Conservation (phyloP, 37 sponge, comb jelly and placozoan species). For the Spongilla lacustris region DNA sequence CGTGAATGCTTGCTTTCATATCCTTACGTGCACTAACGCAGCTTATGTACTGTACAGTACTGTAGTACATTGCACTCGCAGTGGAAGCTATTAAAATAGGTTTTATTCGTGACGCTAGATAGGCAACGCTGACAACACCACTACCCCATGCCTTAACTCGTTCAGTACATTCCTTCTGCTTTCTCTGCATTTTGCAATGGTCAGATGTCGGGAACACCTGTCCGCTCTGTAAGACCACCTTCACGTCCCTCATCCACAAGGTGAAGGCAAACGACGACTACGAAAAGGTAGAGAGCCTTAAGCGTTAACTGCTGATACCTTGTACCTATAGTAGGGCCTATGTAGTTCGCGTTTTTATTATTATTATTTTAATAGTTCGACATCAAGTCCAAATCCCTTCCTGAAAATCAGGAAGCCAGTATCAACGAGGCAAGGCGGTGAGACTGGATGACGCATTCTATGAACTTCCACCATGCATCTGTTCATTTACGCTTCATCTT, state of each 20-base stretch:
- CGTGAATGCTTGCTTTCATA: slow-evolving; percentile 79
- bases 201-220: slow-evolving; percentile 77
- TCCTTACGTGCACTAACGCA: slow-evolving; percentile 34
- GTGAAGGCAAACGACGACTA: slow-evolving; percentile 65
- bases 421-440: slow-evolving; percentile 36
- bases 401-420: slow-evolving; percentile 6
- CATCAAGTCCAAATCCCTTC: slow-evolving; percentile 2
- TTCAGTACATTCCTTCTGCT: slow-evolving; percentile 77
- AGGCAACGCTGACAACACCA: not conserved
- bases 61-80: not conserved
- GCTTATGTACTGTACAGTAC: no score
- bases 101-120: not conserved
- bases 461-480: no score
- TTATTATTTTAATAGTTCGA: not conserved
- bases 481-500: not conserved
- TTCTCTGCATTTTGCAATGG: slow-evolving; percentile 83
- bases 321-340: no score
- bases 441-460: no score
- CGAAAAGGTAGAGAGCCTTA: slow-evolving; percentile 33
- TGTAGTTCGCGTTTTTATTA: not conserved
- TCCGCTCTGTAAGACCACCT: slow-evolving; percentile 86
- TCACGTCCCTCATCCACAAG: slow-evolving; percentile 74
- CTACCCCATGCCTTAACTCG: not conserved
- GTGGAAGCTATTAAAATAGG: no score
- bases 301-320: not conserved